Conservation (phyloP, 2,888 invertebrate species). For the Trilocha varians region DNA sequence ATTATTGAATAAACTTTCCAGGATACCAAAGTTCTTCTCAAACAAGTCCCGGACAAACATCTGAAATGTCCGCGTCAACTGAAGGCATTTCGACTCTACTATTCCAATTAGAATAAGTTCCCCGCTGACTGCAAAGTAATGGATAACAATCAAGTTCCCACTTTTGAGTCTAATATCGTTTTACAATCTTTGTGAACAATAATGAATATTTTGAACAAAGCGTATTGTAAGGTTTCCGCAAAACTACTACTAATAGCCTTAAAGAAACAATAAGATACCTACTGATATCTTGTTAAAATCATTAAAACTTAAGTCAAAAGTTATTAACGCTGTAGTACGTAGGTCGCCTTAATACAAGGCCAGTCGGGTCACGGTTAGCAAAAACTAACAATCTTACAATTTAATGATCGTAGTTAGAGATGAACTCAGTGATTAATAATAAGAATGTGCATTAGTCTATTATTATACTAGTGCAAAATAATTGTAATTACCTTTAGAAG, state of each 20-base stretch:
- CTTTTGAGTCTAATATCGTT: not conserved
- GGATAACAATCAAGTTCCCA: not conserved
- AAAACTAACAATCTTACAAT: not conserved
- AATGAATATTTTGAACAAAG: not conserved
- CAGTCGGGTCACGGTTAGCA: not conserved
- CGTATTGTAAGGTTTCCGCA: not conserved
- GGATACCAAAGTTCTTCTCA: too few species aligned
- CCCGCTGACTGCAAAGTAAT: not conserved
- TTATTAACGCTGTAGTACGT: not conserved
- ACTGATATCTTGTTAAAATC: not conserved
- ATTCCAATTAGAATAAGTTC: too few species aligned
- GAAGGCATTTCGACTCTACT: too few species aligned
- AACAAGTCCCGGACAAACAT: too few species aligned
- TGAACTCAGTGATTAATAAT: too few species aligned
- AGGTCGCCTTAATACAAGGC: conserved; percentile 1
- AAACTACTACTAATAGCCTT: not conserved
- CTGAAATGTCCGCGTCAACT: too few species aligned
- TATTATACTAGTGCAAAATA: too few species aligned
- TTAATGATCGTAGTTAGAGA: too few species aligned
- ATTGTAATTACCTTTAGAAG: too few species aligned
- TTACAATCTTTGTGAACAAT: not conserved
- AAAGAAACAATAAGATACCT: not conserved
- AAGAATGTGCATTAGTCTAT: too few species aligned
- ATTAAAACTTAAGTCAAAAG: not conserved
- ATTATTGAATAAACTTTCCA: too few species aligned